Evolutionary conservation across 2,888 invertebrate species (phyloP), one percentile per base, ranked within the genome.

Genomic region (Lissocephala sabroskyi): DNA sequence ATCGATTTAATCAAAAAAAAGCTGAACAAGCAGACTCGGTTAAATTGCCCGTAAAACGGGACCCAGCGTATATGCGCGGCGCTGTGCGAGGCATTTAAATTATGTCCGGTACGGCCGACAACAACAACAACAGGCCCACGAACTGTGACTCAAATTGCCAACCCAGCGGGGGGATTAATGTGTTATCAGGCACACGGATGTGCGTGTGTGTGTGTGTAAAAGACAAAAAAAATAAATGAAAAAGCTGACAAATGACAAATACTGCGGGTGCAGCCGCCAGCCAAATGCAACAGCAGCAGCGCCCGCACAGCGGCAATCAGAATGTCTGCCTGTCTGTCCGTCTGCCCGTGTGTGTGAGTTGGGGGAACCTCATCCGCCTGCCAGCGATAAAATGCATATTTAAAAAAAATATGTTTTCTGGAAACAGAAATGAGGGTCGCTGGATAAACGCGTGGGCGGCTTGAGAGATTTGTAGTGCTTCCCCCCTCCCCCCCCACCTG

Each of bases 121-220:
- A n/a, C n/a, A n/a, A n/a, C n/a, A n/a, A n/a, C n/a, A n/a, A n/a
- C n/a, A n/a, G n/a, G n/a, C n/a, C n/a, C n/a, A n/a, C n/a, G n/a
- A n/a, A n/a, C n/a, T 10, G 57, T 68, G 68, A 70, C 52, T 70
- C 68, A 76, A 67, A 55, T 58, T 54, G 66, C 66, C 52, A 68
- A 62, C 59, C 46, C 66, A 30, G 47, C 23, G 51, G 29, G 36
- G 45, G 43, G n/a, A n/a, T n/a, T n/a, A n/a, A n/a, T n/a, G n/a
- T n/a, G 19, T 41, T 48, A 57, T 58, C 59, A 53, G 59, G 16
- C 49, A 18, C 64, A 54, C 55, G 58, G 30, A 11, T 32, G 30
- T 61, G 56, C 64, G 66, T 57, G n/a, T 63, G 63, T 57, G 52
- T 32, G 44, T 62, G 52, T 52, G 59, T 57, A 64, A 52, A 63